Percentiles rank a stretch among this genome's conserved stretches.
These are phyloP conservation scores for Orthonevra nobilis DNA, from an alignment of 2,888 invertebrate genomes.

Conservation along the genomic window DNA sequence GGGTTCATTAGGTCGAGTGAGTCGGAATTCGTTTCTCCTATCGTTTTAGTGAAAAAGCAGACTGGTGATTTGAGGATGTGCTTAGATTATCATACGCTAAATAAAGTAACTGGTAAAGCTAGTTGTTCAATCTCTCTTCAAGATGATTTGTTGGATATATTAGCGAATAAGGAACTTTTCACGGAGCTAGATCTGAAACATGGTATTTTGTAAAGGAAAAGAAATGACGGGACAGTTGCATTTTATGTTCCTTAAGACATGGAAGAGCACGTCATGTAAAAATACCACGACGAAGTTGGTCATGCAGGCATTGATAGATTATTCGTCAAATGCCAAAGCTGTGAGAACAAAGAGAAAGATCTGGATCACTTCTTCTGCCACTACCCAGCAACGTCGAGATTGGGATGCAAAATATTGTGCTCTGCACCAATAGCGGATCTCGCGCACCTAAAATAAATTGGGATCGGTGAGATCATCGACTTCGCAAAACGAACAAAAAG, in stretches of 20 bases:
- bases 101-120: constrained; percentile 22
- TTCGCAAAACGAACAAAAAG: too few relatives aligned
- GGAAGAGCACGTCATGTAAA: constrained; percentile 51
- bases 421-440: too few relatives aligned
- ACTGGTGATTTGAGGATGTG: constrained; percentile 24
- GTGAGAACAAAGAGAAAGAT: too few relatives aligned
- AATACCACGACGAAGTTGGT: constrained; percentile 61
- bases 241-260: constrained; percentile 58
- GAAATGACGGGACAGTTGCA: background rate
- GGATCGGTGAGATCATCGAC: too few relatives aligned
- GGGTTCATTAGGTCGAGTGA: constrained; percentile 26
- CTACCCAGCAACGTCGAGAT: too few relatives aligned
- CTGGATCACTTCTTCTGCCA: too few relatives aligned
- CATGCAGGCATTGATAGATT: constrained; percentile 48
- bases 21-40: constrained; percentile 1
- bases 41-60: constrained; percentile 24
- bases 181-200: constrained; percentile 50
- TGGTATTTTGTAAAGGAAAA: constrained; percentile 54
- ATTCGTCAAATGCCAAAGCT: too few relatives aligned
- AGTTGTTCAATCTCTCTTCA: constrained; percentile 30
- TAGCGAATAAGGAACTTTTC: constrained; percentile 56
- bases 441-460: too few relatives aligned
- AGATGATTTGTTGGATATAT: constrained; percentile 21
- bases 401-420: too few relatives aligned
- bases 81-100: background rate